phyloP scores from a whole-genome alignment of 53 echinoderm and acorn worm species.

The Holothuria leucospilota region DNA sequence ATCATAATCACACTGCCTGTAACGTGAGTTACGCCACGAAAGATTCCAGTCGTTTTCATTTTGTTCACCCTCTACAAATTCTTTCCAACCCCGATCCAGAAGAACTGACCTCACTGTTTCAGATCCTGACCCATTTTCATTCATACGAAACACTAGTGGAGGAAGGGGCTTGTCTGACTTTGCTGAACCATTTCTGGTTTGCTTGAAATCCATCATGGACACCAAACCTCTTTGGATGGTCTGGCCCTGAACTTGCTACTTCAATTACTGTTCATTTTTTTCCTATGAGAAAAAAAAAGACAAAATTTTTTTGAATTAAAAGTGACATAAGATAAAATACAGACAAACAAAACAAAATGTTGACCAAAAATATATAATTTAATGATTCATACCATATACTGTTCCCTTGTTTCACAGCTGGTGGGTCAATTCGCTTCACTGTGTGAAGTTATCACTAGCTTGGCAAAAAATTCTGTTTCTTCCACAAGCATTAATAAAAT shows the following conservation, averaged over 20 bases:
- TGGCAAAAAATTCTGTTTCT: too few relatives aligned
- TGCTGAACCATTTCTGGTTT: constrained; percentile 11
- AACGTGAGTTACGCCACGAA: constrained; percentile 75
- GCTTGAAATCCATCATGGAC: constrained; percentile 12
- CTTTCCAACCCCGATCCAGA: constrained; percentile 80
- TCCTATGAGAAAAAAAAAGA: background rate
- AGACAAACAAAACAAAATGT: too few relatives aligned
- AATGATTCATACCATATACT: background rate
- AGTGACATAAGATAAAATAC: too few relatives aligned
- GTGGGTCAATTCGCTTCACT: too few relatives aligned
- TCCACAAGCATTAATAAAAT: too few relatives aligned
- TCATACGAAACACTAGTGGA: constrained; percentile 72
- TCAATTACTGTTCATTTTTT: constrained; percentile 11
- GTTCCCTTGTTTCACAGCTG: background rate
- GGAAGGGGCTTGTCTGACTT: constrained; percentile 5
- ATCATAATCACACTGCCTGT: constrained; percentile 69
- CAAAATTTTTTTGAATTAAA: too few relatives aligned
- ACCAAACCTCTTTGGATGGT: background rate
- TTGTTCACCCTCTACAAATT: constrained; percentile 76
- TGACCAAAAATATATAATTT: background rate
- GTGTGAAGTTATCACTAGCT: too few relatives aligned
- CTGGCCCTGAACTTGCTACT: background rate
- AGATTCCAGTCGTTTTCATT: constrained; percentile 79
- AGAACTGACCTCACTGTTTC: constrained; percentile 66
- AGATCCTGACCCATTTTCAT: constrained; percentile 68